Evolutionary conservation across 37 sponge, comb jelly and placozoan species (phyloP).

Genomic region (Crambe crambe): DNA sequence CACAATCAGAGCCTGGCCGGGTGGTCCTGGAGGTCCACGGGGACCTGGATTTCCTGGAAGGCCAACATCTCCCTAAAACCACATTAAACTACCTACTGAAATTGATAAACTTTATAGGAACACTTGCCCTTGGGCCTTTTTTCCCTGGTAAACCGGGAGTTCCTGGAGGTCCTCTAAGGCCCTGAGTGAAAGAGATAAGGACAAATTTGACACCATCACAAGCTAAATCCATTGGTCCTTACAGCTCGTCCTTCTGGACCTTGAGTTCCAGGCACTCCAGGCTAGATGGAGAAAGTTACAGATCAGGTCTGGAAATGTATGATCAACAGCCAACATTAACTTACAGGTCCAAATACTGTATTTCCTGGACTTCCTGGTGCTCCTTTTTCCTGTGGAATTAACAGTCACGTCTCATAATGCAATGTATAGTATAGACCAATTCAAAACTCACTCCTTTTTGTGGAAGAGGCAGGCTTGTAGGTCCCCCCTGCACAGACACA

Average conservation of each 20-base stretch:
- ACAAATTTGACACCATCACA: background rate
- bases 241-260: conserved; percentile 52
- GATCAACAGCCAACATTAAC: background rate
- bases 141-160: conserved; percentile 54
- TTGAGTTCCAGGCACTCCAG: conserved; percentile 37
- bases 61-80: conserved; percentile 70
- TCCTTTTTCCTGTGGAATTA: conserved; percentile 64
- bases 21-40: conserved; percentile 73
- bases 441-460: conserved; percentile 3
- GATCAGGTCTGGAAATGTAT: background rate
- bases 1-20: conserved; percentile 61
- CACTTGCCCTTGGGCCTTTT: conserved; percentile 59
- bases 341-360: conserved; percentile 51
- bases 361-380: conserved; percentile 62
- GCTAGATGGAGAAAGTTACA: background rate
- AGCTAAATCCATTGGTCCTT: background rate
- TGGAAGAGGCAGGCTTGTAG: too few species aligned
- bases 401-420: too few species aligned
- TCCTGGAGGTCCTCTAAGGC: conserved; percentile 56
- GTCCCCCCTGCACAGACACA: too few species aligned
- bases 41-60: conserved; percentile 46
- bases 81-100: too few species aligned
- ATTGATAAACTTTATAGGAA: too few species aligned
- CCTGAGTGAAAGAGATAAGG: conserved; percentile 18
- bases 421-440: background rate